These are phyloP conservation scores for Psammodynastes pulverulentus DNA, from an alignment of 2,113 vertebrate species.

Conservation along the genomic window DNA sequence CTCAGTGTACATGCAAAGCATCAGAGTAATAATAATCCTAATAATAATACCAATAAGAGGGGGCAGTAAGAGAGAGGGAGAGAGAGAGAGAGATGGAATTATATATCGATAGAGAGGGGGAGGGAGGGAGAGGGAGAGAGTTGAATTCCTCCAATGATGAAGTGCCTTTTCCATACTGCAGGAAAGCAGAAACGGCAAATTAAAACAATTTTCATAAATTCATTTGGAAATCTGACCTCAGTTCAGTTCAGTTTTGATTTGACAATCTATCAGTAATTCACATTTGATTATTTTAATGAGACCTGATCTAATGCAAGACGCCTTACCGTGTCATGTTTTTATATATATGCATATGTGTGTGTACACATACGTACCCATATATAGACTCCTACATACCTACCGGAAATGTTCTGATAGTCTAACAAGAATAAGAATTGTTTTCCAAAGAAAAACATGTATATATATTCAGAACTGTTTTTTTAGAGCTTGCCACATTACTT, in stretches of 20 bases:
- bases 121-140: background rate
- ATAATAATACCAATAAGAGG: background rate
- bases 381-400: background rate
- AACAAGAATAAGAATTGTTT: background rate
- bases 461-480: background rate
- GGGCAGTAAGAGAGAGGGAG: too few relatives aligned
- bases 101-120: too few relatives aligned
- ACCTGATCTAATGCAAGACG: background rate
- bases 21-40: background rate
- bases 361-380: background rate
- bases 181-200: background rate
- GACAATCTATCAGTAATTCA: background rate
- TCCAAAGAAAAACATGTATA: background rate
- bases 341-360: background rate
- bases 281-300: background rate
- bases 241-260: background rate
- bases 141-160: background rate
- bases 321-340: background rate
- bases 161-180: background rate
- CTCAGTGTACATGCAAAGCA: background rate
- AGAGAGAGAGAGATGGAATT: too few relatives aligned
- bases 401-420: background rate
- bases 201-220: background rate
- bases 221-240: background rate
- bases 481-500: background rate